Conservation (phyloP, 1,140 invertebrate species). For the Metopolophium dirhodum region DNA sequence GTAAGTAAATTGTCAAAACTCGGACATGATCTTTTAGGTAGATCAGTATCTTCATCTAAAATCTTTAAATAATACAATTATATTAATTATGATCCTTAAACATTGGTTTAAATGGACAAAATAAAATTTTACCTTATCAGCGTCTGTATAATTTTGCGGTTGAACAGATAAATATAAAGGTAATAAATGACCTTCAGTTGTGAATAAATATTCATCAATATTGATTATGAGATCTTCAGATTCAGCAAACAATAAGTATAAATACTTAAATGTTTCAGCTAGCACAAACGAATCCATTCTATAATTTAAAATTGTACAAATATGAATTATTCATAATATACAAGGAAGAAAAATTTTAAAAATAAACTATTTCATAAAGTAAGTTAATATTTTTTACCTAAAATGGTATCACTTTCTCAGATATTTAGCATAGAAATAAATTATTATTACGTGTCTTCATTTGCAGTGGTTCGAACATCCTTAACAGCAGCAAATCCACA, state of each 20-base stretch:
- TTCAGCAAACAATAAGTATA: conserved; percentile 93
- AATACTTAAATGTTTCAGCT: conserved; percentile 97
- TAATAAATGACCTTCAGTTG: conserved; percentile 95
- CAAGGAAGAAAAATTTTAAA: background rate
- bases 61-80: conserved; percentile 6
- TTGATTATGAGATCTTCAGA: conserved; percentile 85
- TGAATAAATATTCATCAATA: conserved; percentile 96
- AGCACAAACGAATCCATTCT: conserved; percentile 98
- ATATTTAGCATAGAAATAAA: conserved; percentile 49
- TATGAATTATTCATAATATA: background rate
- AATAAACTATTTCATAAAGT: background rate
- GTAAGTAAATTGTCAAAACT: conserved; percentile 84
- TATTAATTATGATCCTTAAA: background rate
- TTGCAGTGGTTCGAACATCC: conserved; percentile 88
- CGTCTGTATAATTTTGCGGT: conserved; percentile 56
- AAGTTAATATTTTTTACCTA: conserved; percentile 11
- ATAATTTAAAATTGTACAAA: conserved; percentile 54
- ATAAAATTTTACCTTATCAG: conserved; percentile 22
- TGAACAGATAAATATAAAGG: conserved; percentile 74
- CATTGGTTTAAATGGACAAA: background rate
- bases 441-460: conserved; percentile 75
- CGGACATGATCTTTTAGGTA: conserved; percentile 79
- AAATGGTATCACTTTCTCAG: background rate
- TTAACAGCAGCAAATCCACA: conserved; percentile 97
- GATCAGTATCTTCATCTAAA: conserved; percentile 60